Base-by-base conservation (phyloP, 1,140 invertebrate species). In the Rhysida immarginata region DNA sequence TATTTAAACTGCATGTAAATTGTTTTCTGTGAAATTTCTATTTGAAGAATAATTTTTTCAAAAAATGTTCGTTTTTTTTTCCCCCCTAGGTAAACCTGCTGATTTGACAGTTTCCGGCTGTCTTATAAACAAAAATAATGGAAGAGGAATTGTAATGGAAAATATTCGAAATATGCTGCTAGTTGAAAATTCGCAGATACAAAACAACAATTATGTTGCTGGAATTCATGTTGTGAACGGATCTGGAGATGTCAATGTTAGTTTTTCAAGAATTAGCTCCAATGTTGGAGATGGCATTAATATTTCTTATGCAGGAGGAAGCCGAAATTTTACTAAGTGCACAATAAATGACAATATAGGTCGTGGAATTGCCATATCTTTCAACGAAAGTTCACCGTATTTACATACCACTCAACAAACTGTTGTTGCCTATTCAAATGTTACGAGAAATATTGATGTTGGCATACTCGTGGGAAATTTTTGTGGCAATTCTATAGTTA, bases 211-310 rank as follows among this genome's bases (percentile, higher is more conserved):
- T 58, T 85, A 93, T 64, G 78, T 88, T 8, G 87, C 88, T 5
- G 93, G 92, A 1, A 74, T 96, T 5, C 86, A 94, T 64, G 78
- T 96, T 2, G 72, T 81, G 0, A 81, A 76, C 58, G 93, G 93
- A 0, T 85, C 82, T 1, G 87, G 88, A n/a, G 85, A 94, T 65
- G 79, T 98, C 0, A 92, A 97, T 64, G 78, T 99, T 1, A 95
- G 92, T 2, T 80, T 83, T 60, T 90, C 86, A 58, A 77, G 83
- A 63, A 85, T 99, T 41, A 82, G 80, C 0, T 85, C 90, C 61
- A 99, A 99, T 68, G 79, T 83, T 63, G 95, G 77, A 5, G 77
- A 80, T 64, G 80, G 79, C 14, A 66, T 78, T 8, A 94, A 95
- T 63, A 83, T 96, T 2, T 94, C 91, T 0, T 87, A 89, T 56